Evolutionary conservation across 92 coral and sea anemone species (phyloP), one percentile per base, ranked within the genome.

Genomic region (Phymanthus crucifer): DNA sequence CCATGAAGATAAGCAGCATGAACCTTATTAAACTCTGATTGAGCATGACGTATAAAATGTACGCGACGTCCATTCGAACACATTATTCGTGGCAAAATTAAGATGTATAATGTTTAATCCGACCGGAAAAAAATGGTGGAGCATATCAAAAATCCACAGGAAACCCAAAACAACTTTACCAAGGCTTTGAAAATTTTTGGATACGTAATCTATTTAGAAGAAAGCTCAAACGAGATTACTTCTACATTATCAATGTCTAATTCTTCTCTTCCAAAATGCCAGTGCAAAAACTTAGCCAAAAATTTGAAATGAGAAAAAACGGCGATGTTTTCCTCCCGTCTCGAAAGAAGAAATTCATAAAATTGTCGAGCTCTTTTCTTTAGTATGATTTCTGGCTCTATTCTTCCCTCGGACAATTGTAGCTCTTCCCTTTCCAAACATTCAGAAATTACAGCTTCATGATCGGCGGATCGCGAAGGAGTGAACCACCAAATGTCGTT

Each of bases 281-380:
- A 74, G 29, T 74, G 47, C 18, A 89, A 68, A 65, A 83, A 89
- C 38, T 71, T 83, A 50, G 71, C 86, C 38, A 89, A 79, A 75
- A 89, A 89, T 73, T 54, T 16, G 8, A 80, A 72, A 46, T 89
- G 93, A 26, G 93, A 89, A 47, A 86, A 86, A 32, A 89, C 90
- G 12, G 74, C 80, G 6, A 89, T 86, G 18, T 56, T 89, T 33
- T 74, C 54, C 71, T 89, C 90, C 8, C 5, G 71, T 32, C 87
- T 77, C 38, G 76, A 26, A 36, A 67, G 66, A 10, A 89, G 85
- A 50, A 82, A 83, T 34, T 75, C 38, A 54, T 79, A 52, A 79
- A 89, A 89, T 3, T 77, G 46, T 17, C 72, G 76, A 16, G 88
- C 74, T 67, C 93, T 86, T 12, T 21, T 43, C 75, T 66, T 68